A percentile compares a stretch with the other conserved stretches of the same genome.
Conservation (phyloP, 2,113 vertebrate genomes). For the Papio anubis region DNA sequence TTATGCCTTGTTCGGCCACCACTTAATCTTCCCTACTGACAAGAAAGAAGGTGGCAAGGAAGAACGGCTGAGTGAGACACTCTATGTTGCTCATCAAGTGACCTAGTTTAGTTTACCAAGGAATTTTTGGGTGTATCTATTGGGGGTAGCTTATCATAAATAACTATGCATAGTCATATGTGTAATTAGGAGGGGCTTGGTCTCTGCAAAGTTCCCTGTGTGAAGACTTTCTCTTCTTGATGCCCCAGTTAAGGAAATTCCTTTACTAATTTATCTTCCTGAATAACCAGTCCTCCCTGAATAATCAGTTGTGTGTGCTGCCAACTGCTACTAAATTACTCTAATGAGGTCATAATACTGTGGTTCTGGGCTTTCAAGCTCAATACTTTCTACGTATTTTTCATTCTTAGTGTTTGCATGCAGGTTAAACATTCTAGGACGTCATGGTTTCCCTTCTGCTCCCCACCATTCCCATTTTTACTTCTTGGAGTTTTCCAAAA, state of each 20-base stretch:
- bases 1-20: neutral
- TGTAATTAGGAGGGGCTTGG: neutral
- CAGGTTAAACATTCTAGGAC: neutral
- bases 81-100: neutral
- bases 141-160: neutral
- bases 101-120: neutral
- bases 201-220: neutral
- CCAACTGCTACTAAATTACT: neutral
- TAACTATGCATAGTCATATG: neutral
- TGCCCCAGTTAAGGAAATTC: neutral
- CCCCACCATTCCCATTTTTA: neutral
- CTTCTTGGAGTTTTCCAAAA: neutral
- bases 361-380: neutral
- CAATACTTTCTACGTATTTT: neutral
- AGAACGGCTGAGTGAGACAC: neutral
- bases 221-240: neutral
- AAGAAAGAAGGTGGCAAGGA: neutral
- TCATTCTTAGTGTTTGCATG: neutral
- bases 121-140: neutral
- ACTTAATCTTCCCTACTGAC: neutral
- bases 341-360: neutral
- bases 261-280: neutral
- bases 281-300: neutral
- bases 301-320: neutral
- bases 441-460: neutral